Percentiles rank a stretch among this genome's conserved stretches.
phyloP scores from a whole-genome alignment of 2,888 invertebrate species.

The Tolmerus cingulatus region DNA sequence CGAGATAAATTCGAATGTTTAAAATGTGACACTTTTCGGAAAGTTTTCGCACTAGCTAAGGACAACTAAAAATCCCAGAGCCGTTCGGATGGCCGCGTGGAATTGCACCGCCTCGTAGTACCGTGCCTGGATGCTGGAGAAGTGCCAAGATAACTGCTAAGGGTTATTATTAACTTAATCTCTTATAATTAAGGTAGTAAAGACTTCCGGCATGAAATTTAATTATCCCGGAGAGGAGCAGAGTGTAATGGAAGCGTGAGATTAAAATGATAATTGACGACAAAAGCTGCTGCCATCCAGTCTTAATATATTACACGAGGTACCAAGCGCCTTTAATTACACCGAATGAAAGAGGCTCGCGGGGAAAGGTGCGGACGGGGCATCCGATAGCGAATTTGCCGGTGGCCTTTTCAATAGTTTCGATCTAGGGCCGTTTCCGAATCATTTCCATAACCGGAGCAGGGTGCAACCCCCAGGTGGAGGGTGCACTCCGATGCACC shows the following conservation, averaged over 20 bases:
- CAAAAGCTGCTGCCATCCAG: constrained; percentile 34
- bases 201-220: constrained; percentile 36
- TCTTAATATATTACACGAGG: neutral
- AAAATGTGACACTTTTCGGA: constrained; percentile 14
- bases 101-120: neutral
- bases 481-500: neutral
- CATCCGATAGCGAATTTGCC: neutral
- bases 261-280: constrained; percentile 39
- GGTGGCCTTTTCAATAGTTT: neutral
- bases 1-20: constrained; percentile 9
- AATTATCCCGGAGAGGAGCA: constrained; percentile 16
- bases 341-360: neutral
- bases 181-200: constrained; percentile 40
- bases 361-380: neutral
- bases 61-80: neutral
- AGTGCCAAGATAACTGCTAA: constrained; percentile 34
- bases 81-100: neutral
- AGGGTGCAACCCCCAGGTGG: neutral
- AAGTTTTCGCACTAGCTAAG: neutral
- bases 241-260: constrained; percentile 34
- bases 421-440: neutral
- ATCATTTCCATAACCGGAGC: neutral
- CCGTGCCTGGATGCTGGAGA: neutral
- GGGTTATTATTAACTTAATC: constrained; percentile 39
- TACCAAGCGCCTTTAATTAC: constrained; percentile 9